Evolutionary conservation across 2,888 invertebrate species (phyloP).

Genomic region (Cryptocheilus praepositus): DNA sequence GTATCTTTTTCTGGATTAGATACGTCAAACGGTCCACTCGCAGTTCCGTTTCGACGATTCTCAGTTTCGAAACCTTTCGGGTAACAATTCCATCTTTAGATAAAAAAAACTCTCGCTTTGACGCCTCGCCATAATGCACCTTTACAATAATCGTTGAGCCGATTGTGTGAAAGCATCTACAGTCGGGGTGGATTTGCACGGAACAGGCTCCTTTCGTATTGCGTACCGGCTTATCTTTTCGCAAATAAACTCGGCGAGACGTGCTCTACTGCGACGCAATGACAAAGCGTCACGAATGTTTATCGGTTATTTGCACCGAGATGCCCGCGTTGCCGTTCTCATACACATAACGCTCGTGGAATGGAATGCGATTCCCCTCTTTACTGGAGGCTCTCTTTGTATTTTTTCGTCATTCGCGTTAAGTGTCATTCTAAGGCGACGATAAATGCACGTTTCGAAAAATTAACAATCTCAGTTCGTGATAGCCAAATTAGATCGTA

Average conservation of each 20-base stretch:
- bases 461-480: no score
- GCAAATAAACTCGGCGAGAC: slow-evolving; percentile 45
- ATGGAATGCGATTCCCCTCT: slow-evolving; percentile 46
- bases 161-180: no score
- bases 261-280: slow-evolving; percentile 36
- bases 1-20: slow-evolving; percentile 11
- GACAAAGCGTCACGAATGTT: slow-evolving; percentile 58
- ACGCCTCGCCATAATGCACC: no score
- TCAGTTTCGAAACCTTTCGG: no score
- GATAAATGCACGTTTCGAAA: no score
- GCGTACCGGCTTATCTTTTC: slow-evolving; percentile 49
- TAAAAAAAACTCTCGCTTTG: no score
- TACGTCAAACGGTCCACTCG: background rate
- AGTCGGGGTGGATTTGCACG: no score
- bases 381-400: slow-evolving; percentile 1
- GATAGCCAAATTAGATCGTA: no score
- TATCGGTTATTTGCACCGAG: slow-evolving; percentile 54
- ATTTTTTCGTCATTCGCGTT: slow-evolving; percentile 33
- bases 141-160: no score
- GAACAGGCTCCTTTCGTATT: no score
- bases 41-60: no score
- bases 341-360: slow-evolving; percentile 43
- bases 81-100: no score
- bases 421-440: background rate
- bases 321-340: slow-evolving; percentile 32